phyloP scores from a whole-genome alignment of 1,140 invertebrate species.

The Acyrthosiphon pisum region DNA sequence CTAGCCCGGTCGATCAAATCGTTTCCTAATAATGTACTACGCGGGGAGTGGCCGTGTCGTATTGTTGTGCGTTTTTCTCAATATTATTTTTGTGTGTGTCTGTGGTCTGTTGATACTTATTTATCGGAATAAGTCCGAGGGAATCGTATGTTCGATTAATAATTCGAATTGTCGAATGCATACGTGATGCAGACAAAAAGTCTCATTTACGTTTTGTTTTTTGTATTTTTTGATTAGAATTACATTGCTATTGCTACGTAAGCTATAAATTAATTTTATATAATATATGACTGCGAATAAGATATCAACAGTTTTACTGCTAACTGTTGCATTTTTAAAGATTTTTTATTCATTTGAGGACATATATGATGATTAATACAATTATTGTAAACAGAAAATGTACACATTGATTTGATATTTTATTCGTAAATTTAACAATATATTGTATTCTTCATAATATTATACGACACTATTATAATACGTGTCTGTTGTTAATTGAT shows the following conservation, averaged over 20 bases:
- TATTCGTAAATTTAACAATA: neutral
- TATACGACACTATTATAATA: neutral
- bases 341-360: neutral
- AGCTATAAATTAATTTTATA: neutral
- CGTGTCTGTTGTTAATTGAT: neutral
- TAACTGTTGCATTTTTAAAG: neutral
- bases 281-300: neutral
- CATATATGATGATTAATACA: neutral
- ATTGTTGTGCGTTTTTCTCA: too few species aligned
- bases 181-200: neutral
- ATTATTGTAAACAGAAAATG: neutral
- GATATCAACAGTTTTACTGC: neutral
- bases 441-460: neutral
- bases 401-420: neutral
- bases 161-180: neutral
- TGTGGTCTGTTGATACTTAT: too few species aligned
- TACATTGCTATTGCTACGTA: neutral
- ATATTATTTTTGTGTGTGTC: too few species aligned
- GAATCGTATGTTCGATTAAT: neutral
- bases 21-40: too few species aligned
- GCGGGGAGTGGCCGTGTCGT: too few species aligned
- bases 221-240: neutral
- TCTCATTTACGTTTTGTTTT: neutral
- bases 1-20: neutral
- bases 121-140: too few species aligned